A percentile compares a stretch with the other conserved stretches of the same genome.
phyloP scores from a whole-genome alignment of 2,888 invertebrate species.

The Drosophila recens region DNA sequence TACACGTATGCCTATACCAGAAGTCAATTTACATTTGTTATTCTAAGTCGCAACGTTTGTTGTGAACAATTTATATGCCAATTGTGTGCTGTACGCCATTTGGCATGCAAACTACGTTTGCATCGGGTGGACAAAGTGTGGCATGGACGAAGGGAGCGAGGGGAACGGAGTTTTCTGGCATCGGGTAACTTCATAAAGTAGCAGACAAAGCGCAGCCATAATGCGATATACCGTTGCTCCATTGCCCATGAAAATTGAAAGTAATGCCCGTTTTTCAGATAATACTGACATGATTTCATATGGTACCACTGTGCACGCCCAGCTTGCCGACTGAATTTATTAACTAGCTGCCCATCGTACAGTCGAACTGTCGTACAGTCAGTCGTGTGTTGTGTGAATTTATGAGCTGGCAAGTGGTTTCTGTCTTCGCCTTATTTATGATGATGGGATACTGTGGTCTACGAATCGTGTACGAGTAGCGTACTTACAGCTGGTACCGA shows the following conservation, averaged over 20 bases:
- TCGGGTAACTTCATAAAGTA: slow-evolving; percentile 59
- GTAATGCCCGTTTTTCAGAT: slow-evolving; percentile 60
- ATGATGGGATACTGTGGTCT: slow-evolving; percentile 45
- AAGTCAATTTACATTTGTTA: slow-evolving; percentile 49
- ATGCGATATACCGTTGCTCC: slow-evolving; percentile 42
- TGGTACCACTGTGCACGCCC: slow-evolving; percentile 52
- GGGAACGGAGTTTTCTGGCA: neutral
- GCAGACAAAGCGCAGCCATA: slow-evolving; percentile 27
- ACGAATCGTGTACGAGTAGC: slow-evolving; percentile 16
- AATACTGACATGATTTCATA: slow-evolving; percentile 60
- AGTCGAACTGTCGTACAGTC: slow-evolving; percentile 14
- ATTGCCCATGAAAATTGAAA: slow-evolving; percentile 77
- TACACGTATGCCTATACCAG: slow-evolving; percentile 20
- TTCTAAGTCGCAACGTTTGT: slow-evolving; percentile 56
- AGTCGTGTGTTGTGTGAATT: slow-evolving; percentile 58
- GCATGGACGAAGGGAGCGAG: neutral
- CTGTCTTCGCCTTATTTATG: slow-evolving; percentile 65
- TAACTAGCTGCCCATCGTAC: slow-evolving; percentile 56
- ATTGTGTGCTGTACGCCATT: slow-evolving; percentile 48
- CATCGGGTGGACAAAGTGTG: neutral
- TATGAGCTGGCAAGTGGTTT: slow-evolving; percentile 56
- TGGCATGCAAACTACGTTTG: slow-evolving; percentile 64
- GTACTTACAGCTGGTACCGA: slow-evolving; percentile 17
- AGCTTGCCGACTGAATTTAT: slow-evolving; percentile 66
- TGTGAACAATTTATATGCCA: slow-evolving; percentile 59